Conservation (phyloP, 2,888 invertebrate species). For the Melanargia galathea region DNA sequence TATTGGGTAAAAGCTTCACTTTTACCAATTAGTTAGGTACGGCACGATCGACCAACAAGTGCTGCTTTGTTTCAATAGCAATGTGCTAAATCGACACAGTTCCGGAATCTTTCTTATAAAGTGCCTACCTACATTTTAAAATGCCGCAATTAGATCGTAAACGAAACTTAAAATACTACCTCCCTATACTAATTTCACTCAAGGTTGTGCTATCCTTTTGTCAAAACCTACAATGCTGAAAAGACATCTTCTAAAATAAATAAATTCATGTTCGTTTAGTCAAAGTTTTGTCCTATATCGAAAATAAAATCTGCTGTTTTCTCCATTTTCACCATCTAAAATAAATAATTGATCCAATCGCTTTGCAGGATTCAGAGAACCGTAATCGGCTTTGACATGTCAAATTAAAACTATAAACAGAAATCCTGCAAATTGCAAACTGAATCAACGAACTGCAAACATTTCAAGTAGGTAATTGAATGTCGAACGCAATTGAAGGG, state of each 20-base stretch:
- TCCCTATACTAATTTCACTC: background rate
- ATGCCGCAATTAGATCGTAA: background rate
- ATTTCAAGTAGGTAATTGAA: constrained; percentile 19
- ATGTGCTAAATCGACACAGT: constrained; percentile 61
- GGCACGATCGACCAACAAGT: constrained; percentile 60
- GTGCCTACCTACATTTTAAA: no score
- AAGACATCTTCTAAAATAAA: background rate
- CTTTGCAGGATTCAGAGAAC: background rate
- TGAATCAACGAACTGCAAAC: constrained; percentile 29
- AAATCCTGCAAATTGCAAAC: constrained; percentile 31
- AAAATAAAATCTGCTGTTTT: background rate
- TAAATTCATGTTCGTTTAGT: background rate
- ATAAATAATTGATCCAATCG: background rate
- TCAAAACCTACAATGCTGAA: background rate
- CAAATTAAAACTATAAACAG: constrained; percentile 27
- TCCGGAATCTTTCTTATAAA: constrained; percentile 12
- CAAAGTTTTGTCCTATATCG: background rate
- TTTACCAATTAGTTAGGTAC: constrained; percentile 74
- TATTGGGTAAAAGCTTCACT: constrained; percentile 72
- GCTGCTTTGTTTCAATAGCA: constrained; percentile 71
- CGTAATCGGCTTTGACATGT: background rate
- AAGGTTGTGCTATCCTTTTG: background rate
- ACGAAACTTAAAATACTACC: background rate
- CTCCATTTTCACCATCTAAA: background rate
- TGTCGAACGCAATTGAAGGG: background rate